A percentile compares a stretch with the other conserved stretches of the same genome.
Evolutionary conservation across 37 sponge, comb jelly and placozoan genomes (phyloP).

Genomic region (Chondrosia reniformis): DNA sequence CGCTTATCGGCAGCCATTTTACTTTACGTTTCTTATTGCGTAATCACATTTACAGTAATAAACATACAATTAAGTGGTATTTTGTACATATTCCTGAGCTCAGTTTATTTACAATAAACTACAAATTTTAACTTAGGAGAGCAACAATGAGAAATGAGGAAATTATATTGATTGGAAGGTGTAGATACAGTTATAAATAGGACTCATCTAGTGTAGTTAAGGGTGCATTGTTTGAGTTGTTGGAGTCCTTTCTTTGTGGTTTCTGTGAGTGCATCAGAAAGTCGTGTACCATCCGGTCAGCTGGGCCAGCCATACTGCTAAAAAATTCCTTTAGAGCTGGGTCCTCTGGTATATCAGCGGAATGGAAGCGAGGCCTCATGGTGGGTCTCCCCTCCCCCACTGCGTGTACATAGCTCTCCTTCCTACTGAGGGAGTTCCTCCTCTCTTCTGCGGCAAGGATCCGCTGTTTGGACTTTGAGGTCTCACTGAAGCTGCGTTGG

Average conservation of each 20-base stretch:
- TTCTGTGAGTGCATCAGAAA: neutral
- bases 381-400: neutral
- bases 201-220: slow-evolving; percentile 4
- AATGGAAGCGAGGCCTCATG: neutral
- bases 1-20: no score
- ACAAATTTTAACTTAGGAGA: no score
- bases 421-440: neutral
- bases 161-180: no score
- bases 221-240: neutral
- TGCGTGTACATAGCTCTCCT: no score
- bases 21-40: no score
- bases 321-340: slow-evolving; percentile 8
- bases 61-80: neutral
- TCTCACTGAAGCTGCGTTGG: neutral
- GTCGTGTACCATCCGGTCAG: slow-evolving; percentile 7
- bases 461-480: neutral
- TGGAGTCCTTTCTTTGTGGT: neutral
- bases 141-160: no score
- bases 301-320: neutral
- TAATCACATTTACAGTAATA: no score
- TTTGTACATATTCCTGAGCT: neutral
- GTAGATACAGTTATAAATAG: slow-evolving; percentile 1
- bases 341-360: neutral
- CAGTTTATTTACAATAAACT: neutral
- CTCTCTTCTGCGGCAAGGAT: neutral